A percentile compares a stretch with the other conserved stretches of the same genome.
These are phyloP conservation scores for Sebastiscus tertius DNA, from an alignment of 2,797 vertebrate genomes.

Conservation along the genomic window DNA sequence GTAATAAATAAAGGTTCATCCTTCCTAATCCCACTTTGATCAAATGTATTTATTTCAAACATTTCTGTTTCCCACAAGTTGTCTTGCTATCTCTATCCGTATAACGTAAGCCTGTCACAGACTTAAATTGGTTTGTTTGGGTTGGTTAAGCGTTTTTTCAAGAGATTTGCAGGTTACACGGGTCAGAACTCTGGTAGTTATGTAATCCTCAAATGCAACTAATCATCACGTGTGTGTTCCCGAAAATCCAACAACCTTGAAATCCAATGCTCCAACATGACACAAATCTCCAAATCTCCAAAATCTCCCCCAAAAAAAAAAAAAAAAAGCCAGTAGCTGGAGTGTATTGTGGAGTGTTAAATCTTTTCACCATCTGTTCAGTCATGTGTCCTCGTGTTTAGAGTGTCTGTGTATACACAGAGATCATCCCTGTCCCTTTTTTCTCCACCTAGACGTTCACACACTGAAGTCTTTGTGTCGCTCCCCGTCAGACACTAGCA, in stretches of 20 bases:
- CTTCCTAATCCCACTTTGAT: background rate
- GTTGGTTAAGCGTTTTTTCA: background rate
- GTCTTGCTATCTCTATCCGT: background rate
- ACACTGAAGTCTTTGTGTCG: constrained; percentile 76
- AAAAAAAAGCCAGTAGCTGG: constrained; percentile 13
- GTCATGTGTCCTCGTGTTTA: constrained; percentile 18
- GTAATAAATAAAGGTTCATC: background rate
- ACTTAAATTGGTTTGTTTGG: background rate
- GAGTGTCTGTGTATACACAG: constrained; percentile 43
- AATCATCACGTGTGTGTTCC: constrained; percentile 31
- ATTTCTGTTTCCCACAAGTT: background rate
- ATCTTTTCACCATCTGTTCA: constrained; percentile 53
- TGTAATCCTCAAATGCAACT: constrained; percentile 51
- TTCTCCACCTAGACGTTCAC: constrained; percentile 63
- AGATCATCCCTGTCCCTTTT: constrained; percentile 29
- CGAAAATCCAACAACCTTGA: constrained; percentile 46
- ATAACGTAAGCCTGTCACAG: background rate
- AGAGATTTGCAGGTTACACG: constrained; percentile 19
- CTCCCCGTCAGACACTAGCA: constrained; percentile 45
- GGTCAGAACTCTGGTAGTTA: constrained; percentile 24
- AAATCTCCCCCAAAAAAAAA: background rate
- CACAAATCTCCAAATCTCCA: constrained; percentile 36
- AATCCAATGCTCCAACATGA: constrained; percentile 19
- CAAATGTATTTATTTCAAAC: background rate
- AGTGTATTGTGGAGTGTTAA: constrained; percentile 12